Evolutionary conservation across 2,113 vertebrate species (phyloP).

Genomic region (Asarcornis scutulata): DNA sequence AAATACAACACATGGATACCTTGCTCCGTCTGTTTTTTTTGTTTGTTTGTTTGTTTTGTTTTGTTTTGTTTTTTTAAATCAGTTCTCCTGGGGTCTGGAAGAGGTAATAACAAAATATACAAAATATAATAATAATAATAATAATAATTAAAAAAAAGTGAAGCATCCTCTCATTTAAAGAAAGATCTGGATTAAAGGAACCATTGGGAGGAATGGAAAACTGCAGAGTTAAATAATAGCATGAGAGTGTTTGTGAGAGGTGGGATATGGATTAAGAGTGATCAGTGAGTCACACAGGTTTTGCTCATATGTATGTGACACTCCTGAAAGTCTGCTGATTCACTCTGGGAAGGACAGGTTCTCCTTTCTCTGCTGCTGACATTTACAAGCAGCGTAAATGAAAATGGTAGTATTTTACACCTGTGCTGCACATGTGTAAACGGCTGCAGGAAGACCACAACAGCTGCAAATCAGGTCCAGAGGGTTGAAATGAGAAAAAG

Average conservation of each 20-base stretch:
- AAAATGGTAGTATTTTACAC: slow-evolving; percentile 55
- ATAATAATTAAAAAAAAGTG: neutral
- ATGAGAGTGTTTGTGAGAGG: neutral
- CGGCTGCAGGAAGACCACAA: neutral
- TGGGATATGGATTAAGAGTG: neutral
- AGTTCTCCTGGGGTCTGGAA: neutral
- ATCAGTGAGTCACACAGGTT: slow-evolving; percentile 1
- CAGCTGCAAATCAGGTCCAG: slow-evolving; percentile 56
- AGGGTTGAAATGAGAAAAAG: slow-evolving; percentile 19
- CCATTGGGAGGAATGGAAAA: neutral
- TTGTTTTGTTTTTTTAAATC: slow-evolving; percentile 17
- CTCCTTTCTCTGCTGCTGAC: slow-evolving; percentile 52
- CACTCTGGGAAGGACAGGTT: slow-evolving; percentile 13
- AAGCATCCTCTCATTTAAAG: neutral
- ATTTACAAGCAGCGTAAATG: slow-evolving; percentile 52
- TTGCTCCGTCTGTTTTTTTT: neutral
- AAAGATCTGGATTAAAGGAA: slow-evolving; percentile 21
- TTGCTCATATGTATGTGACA: slow-evolving; percentile 16
- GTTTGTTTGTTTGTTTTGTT: too few relatives aligned
- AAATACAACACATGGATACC: neutral
- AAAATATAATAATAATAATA: too few relatives aligned
- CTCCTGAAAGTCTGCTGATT: slow-evolving; percentile 32
- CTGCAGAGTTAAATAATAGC: slow-evolving; percentile 5
- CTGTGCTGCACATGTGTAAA: slow-evolving; percentile 60
- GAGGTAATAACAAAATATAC: neutral